phyloP scores from a whole-genome alignment of 2,113 vertebrate species.

The Galemys pyrenaicus region DNA sequence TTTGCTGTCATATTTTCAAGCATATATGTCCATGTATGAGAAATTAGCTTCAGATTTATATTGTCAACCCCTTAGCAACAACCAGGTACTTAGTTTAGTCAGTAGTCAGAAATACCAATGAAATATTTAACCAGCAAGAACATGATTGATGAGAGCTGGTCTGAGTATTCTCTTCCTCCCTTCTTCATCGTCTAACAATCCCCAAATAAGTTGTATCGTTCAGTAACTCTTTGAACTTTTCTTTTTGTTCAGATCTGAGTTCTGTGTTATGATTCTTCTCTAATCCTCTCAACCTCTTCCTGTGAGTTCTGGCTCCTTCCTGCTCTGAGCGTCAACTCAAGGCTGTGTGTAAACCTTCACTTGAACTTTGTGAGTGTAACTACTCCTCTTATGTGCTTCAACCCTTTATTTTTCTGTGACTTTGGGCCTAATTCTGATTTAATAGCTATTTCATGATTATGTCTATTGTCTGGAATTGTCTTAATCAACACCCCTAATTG shows the following conservation, averaged over 20 bases:
- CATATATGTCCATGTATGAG: not conserved
- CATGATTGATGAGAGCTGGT: not conserved
- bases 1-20: not conserved
- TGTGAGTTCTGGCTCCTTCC: not conserved
- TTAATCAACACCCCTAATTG: not conserved
- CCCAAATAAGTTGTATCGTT: not conserved
- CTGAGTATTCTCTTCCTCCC: not conserved
- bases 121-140: not conserved
- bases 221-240: not conserved
- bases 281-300: not conserved
- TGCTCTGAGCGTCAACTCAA: not conserved
- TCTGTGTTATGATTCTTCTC: not conserved
- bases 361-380: conserved; percentile 42
- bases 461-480: not conserved
- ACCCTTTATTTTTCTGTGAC: not conserved
- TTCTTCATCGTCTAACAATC: not conserved
- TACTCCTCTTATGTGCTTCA: not conserved
- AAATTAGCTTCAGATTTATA: conserved; percentile 8
- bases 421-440: not conserved
- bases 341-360: not conserved
- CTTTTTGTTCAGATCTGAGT: not conserved
- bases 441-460: not conserved
- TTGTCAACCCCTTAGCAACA: not conserved
- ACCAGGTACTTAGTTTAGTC: not conserved
- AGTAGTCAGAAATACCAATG: not conserved